Base-by-base conservation (phyloP, 2,797 vertebrate species). In the Enteromius treurensis region DNA sequence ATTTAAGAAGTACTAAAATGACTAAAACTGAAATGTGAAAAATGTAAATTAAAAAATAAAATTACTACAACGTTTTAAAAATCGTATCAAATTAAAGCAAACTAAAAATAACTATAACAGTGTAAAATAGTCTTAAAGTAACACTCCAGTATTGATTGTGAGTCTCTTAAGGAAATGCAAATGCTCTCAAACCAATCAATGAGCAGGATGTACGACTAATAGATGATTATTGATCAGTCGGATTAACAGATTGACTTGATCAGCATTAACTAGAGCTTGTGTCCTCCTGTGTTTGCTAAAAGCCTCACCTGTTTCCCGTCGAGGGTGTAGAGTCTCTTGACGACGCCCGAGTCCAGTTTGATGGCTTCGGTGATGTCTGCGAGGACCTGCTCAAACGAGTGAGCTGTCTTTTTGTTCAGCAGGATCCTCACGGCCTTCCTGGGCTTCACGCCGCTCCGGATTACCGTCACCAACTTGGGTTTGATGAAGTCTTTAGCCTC, bases 331-430 rank as follows among this genome's bases (percentile, higher is more conserved):
- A 99, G 95, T 91, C 95, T 95, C 93, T 97, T 98, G 68, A 99
- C 97, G 11, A 97, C 94, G 0, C 97, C 98, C 0, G 97, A 98
- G 94, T 99, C 98, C 89, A 99, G 94, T 84, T 99, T 99, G 93
- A 99, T 98, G 92, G 98, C 98, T 92, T 98, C 96, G 0, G 98
- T 99, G 92, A 99, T 99, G 90, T 99, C 98, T 0, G 96, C 97
- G 86, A 99, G 92, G 83, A 99, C 98, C 76, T 99, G 98, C 0
- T 97, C 95, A 0, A 99, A 99, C 87, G 97, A 98, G 92, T 99
- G 98, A 0, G 98, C 98, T 0, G 98, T 99, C 95, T 99, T 99
- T 93, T 97, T 99, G 90, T 99, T 99, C 74, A 99, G 95, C 85
- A 99, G 96, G 85, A 99, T 96, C 83, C 98, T 93, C 82, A 99